Evolutionary conservation across 53 echinoderm and acorn worm species (phyloP).

Genomic region (Holothuria scabra): DNA sequence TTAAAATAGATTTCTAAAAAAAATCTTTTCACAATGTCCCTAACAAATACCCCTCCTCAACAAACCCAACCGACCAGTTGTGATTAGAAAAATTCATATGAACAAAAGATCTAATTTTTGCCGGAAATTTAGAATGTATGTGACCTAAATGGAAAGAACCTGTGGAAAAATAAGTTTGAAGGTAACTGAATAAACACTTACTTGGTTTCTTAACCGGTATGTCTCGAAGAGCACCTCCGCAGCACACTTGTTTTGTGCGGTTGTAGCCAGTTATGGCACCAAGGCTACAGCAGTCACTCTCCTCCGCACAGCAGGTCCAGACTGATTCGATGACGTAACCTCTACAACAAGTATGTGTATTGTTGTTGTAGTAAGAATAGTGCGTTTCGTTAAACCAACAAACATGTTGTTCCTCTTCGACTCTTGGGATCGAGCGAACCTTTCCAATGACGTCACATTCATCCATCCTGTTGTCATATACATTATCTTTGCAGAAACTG

Average conservation of each 20-base stretch:
- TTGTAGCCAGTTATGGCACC: conserved; percentile 1
- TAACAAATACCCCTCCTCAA: no score
- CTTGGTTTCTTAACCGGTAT: no score
- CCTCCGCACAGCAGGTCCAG: conserved; percentile 59
- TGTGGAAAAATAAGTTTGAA: no score
- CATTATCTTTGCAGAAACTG: conserved; percentile 54
- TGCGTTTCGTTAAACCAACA: conserved; percentile 27
- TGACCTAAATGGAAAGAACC: no score
- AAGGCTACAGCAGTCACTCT: background rate
- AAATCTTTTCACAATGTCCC: no score
- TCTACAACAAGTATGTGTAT: conserved; percentile 64
- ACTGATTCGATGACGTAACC: conserved; percentile 54
- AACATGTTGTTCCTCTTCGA: conserved; percentile 30
- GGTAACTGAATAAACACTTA: no score
- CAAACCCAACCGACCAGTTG: no score
- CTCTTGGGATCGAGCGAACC: conserved; percentile 42
- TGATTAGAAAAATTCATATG: no score
- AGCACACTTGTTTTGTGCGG: background rate
- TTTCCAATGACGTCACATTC: conserved; percentile 36
- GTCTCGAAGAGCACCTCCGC: background rate
- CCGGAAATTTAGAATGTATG: no score
- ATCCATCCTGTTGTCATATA: conserved; percentile 54
- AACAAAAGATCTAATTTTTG: no score
- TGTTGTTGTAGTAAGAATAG: conserved; percentile 43
- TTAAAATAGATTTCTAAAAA: no score